phyloP scores from a whole-genome alignment of 2,888 invertebrate genomes.

The Julus scandinavius region DNA sequence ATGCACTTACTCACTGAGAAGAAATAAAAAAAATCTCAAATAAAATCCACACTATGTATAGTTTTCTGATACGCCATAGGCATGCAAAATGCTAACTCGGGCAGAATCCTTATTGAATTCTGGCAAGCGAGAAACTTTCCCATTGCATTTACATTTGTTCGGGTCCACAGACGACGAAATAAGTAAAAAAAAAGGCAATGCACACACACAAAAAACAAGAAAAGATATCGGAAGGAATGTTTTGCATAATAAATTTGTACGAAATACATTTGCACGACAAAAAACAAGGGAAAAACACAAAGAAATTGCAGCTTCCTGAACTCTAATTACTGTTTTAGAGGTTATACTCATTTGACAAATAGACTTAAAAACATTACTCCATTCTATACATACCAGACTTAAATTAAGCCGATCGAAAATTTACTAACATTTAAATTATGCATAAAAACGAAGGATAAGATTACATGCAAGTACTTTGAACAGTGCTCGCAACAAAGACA shows the following conservation, averaged over 20 bases:
- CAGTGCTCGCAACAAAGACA: too few relatives aligned
- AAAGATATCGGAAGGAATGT: conserved; percentile 4
- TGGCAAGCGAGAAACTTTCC: conserved; percentile 5
- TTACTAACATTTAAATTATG: background rate
- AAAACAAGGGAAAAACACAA: background rate
- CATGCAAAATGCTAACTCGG: conserved; percentile 30
- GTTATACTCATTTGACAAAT: background rate
- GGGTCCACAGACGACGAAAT: conserved; percentile 14
- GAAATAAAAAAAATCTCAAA: conserved; percentile 20
- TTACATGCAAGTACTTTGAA: too few relatives aligned
- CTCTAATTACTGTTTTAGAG: conserved; percentile 38
- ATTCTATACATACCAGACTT: background rate
- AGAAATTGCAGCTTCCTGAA: background rate
- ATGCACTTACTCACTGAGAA: background rate
- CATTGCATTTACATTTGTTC: conserved; percentile 40
- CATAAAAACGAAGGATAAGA: background rate
- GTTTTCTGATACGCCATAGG: conserved; percentile 11
- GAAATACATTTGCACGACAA: background rate
- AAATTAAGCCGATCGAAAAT: background rate
- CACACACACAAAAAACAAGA: background rate
- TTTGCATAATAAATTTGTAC: conserved; percentile 43
- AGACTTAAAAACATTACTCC: background rate
- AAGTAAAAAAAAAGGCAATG: background rate
- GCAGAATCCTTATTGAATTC: conserved; percentile 40
- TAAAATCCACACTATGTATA: conserved; percentile 24